Evolutionary conservation across 2,888 invertebrate genomes (phyloP), one percentile per base, ranked within the genome.

Genomic region (Phaedon cochleariae): DNA sequence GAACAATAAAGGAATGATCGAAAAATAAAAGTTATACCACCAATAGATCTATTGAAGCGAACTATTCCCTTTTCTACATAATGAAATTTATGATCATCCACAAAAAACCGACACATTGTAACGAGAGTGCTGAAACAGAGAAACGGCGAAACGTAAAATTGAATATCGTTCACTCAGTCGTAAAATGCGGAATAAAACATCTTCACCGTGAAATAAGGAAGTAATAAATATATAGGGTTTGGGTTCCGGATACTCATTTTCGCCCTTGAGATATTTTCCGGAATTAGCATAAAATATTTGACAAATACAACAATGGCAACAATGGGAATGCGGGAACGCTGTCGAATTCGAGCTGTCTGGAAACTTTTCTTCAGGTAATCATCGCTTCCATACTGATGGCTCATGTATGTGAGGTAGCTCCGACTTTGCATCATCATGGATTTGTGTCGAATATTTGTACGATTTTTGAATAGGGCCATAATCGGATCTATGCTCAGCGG

Each of bases 81-180:
- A 41, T 41, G 15, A 12, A 41, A 15, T 41, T 15, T 15, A 41
- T 15, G 12, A 41, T n/a, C 2, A 41, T 41, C 15, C 21, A 31
- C 51, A 45, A 53, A 53, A 26, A 17, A 53, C 41, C 15, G 26
- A 37, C 22, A 41, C 12, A 41, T 41, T 53, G 22, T 18, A 22
- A 53, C 18, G 22, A 29, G 10, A 37, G 9, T 17, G 10, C 34
- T 20, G 20, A 18, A 54, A 54, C 34, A 54, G 20, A 54, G 53
- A 54, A 20, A 20, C 37, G 31, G n/a, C 29, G 20, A 18, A 34
- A 18, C 53, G 18, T 22, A 15, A 22, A 34, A 54, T 54, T 54
- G 53, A 54, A 54, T 54, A 54, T 29, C 53, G 53, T 20, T 54
- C 53, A 54, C 37, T 54, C 53, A 54, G 53, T 54, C 53, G 34